Conservation (phyloP, 2,113 vertebrate genomes). For the Barnardius zonarius region DNA sequence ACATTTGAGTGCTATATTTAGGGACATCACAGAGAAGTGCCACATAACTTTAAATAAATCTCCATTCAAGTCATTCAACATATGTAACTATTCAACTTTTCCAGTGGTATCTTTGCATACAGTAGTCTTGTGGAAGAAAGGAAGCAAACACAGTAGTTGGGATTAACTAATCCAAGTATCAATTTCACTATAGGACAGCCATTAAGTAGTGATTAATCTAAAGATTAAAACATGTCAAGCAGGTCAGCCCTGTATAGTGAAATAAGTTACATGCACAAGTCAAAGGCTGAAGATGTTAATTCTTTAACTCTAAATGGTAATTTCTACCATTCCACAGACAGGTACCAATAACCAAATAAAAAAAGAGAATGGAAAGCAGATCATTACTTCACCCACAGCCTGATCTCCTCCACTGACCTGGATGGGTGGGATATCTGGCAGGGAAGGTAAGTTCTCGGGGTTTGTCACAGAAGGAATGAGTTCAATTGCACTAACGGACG, state of each 20-base stretch:
- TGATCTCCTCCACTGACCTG: slow-evolving; percentile 81
- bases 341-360: background rate
- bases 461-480: slow-evolving; percentile 98
- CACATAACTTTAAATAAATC: background rate
- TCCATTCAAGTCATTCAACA: background rate
- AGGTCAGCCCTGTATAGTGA: background rate
- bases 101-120: fast-evolving
- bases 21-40: background rate
- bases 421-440: slow-evolving; percentile 97
- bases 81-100: background rate
- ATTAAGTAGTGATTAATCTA: background rate
- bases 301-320: background rate
- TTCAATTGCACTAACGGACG: slow-evolving; percentile 89
- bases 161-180: background rate
- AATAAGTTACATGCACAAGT: fast-evolving
- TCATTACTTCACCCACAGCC: too few relatives aligned
- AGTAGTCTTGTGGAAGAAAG: background rate
- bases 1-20: background rate
- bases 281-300: background rate
- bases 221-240: background rate
- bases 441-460: slow-evolving; percentile 94
- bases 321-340: background rate
- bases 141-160: background rate
- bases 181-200: background rate
- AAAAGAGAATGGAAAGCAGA: background rate